Conservation (phyloP, 1,140 invertebrate genomes). For the Penaeus vannamei region DNA sequence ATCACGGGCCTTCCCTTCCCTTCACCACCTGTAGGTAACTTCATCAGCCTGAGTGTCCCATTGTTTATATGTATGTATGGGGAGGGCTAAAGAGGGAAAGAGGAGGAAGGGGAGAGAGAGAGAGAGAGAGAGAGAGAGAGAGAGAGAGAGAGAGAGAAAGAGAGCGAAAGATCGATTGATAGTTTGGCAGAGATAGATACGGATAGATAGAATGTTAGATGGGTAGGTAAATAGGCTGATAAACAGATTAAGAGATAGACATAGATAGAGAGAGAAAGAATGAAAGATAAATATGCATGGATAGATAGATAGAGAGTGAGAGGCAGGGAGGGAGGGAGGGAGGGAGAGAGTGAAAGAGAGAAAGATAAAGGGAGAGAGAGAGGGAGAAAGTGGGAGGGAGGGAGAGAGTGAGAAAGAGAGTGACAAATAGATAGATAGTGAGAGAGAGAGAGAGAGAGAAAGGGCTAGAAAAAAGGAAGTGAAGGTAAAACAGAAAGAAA, state of each 20-base stretch:
- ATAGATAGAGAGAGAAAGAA: neutral
- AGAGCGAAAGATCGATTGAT: neutral
- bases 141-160: neutral
- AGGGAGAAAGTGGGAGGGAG: too few species aligned
- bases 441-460: too few species aligned
- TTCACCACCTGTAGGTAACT: too few species aligned
- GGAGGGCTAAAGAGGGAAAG: neutral
- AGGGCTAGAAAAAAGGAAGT: too few species aligned
- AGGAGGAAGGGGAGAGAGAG: neutral
- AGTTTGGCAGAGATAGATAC: neutral
- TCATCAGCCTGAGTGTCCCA: neutral
- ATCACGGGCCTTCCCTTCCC: too few species aligned
- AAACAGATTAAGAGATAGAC: neutral
- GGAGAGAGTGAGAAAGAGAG: too few species aligned
- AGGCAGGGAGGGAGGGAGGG: too few species aligned
- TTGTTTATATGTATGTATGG: neutral
- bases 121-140: neutral
- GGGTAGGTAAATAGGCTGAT: neutral
- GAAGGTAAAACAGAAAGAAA: too few species aligned
- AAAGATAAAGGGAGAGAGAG: neutral
- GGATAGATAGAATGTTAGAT: neutral
- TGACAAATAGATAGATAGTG: too few species aligned
- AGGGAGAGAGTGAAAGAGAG: neutral
- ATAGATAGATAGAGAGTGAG: too few species aligned
- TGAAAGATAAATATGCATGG: neutral